These are phyloP conservation scores for Cheilosia grossa DNA, from an alignment of 2,888 invertebrate species.

Conservation along the genomic window DNA sequence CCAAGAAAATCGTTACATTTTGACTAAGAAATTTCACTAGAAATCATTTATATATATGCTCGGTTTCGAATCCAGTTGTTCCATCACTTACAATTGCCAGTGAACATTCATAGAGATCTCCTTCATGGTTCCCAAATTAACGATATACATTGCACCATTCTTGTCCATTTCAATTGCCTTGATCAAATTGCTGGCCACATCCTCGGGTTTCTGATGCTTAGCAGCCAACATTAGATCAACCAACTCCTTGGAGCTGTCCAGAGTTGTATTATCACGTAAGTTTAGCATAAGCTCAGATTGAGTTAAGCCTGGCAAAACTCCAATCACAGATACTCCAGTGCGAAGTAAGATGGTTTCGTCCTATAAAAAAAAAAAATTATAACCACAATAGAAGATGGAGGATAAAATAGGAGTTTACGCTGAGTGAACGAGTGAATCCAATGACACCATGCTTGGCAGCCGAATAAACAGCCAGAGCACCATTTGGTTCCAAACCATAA, in stretches of 20 bases:
- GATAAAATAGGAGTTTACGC: slow-evolving; percentile 66
- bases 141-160: slow-evolving; percentile 81
- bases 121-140: slow-evolving; percentile 79
- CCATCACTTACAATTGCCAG: slow-evolving; percentile 76
- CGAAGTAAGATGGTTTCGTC: slow-evolving; percentile 78
- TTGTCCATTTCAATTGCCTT: slow-evolving; percentile 80
- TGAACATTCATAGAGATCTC: slow-evolving; percentile 79
- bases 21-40: slow-evolving; percentile 1
- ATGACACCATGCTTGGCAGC: slow-evolving; percentile 82
- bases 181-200: slow-evolving; percentile 79
- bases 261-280: slow-evolving; percentile 79
- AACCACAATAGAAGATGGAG: no score
- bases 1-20: slow-evolving; percentile 4
- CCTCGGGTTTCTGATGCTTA: slow-evolving; percentile 80
- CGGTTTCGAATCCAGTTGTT: neutral
- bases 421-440: slow-evolving; percentile 81
- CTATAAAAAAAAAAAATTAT: slow-evolving; percentile 44
- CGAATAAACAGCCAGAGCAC: slow-evolving; percentile 80
- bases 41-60: neutral
- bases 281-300: slow-evolving; percentile 80
- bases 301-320: slow-evolving; percentile 80
- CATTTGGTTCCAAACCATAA: slow-evolving; percentile 80
- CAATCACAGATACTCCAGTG: slow-evolving; percentile 80
- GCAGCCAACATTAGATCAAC: slow-evolving; percentile 78
- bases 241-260: slow-evolving; percentile 78